These are phyloP conservation scores for Spicauda simplicius DNA, from an alignment of 2,888 invertebrate species.

Conservation along the genomic window DNA sequence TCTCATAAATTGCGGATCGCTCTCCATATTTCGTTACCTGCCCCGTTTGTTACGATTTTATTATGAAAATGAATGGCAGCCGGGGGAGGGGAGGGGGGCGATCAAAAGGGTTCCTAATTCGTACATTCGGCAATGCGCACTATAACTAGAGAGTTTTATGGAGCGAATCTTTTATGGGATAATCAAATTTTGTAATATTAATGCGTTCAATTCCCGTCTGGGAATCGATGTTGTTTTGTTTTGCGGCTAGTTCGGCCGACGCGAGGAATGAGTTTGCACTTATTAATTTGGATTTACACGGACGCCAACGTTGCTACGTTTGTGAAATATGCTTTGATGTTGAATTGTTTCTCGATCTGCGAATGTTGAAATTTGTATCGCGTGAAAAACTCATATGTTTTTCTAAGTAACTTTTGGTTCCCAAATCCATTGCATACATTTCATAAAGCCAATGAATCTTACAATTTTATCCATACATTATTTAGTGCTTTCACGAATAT, in stretches of 20 bases:
- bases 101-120: constrained; percentile 84
- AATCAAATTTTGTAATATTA: constrained; percentile 85
- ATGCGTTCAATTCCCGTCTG: constrained; percentile 74
- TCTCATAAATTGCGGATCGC: constrained; percentile 77
- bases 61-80: constrained; percentile 84
- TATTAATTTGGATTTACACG: constrained; percentile 35
- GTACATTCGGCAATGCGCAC: constrained; percentile 77
- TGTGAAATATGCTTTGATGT: constrained; percentile 14
- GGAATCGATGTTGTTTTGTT: constrained; percentile 65
- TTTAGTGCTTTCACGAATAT: no score
- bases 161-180: constrained; percentile 83
- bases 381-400: no score
- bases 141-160: constrained; percentile 83
- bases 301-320: constrained; percentile 17
- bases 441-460: no score
- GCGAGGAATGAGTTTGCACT: constrained; percentile 32
- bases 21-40: constrained; percentile 84
- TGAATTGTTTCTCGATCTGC: constrained; percentile 10
- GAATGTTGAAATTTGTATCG: no score
- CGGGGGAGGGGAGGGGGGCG: constrained; percentile 54
- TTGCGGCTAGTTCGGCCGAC: constrained; percentile 36
- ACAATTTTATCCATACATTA: no score
- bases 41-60: constrained; percentile 83
- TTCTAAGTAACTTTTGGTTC: neutral
- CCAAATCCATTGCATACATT: no score